Evolutionary conservation across 2,113 vertebrate genomes (phyloP).

Genomic region (Psittacus erithacus): DNA sequence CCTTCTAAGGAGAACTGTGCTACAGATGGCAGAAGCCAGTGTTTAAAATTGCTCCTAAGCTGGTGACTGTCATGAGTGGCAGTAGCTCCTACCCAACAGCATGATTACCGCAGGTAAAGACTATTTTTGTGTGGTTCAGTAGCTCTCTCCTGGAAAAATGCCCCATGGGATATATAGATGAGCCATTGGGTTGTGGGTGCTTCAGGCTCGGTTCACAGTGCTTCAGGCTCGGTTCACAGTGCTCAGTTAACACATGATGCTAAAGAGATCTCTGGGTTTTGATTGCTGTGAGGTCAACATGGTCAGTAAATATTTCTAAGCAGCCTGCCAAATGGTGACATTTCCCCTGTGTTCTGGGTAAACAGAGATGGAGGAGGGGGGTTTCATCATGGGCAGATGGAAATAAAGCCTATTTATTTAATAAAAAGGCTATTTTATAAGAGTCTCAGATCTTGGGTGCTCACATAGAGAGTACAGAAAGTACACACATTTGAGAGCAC

Average conservation of each 20-base stretch:
- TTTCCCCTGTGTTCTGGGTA: not conserved
- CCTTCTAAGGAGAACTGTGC: not conserved
- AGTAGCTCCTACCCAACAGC: not conserved
- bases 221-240: accelerated
- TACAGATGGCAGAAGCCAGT: not conserved
- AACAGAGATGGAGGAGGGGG: not conserved
- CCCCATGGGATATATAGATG: not conserved
- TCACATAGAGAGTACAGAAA: not conserved
- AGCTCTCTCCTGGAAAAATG: not conserved
- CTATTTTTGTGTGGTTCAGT: not conserved
- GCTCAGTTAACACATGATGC: not conserved
- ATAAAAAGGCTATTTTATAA: not conserved
- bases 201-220: not conserved
- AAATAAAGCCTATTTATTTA: not conserved
- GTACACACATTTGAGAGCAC: accelerated
- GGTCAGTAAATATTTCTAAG: not conserved
- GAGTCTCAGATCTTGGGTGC: not conserved
- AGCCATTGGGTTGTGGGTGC: not conserved
- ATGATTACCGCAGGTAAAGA: not conserved
- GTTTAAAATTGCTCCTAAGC: not conserved
- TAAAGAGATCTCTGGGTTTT: not conserved
- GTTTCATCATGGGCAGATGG: not conserved
- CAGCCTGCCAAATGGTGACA: not conserved
- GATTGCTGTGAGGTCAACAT: not conserved
- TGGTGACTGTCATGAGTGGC: not conserved